Evolutionary conservation across 1,140 invertebrate genomes (phyloP), one percentile per base, ranked within the genome.

Genomic region (Schlechtendalia chinensis): DNA sequence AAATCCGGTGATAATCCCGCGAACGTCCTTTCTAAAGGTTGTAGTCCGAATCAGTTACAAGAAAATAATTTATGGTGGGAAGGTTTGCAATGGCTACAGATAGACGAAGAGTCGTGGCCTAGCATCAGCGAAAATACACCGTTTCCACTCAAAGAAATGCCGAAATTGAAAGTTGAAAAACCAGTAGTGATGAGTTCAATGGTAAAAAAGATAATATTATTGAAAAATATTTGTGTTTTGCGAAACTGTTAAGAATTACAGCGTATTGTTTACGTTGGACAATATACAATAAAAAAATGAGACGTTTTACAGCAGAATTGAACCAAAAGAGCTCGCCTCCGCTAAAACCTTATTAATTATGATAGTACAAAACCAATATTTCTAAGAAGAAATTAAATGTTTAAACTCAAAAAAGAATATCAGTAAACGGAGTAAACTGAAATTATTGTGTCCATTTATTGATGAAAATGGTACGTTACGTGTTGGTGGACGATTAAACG

Each of bases 1-100:
- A 69, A 74, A 17, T 84, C 85, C 3, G 61, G 80, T 27, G 71
- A 85, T 0, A 88, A 89, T 83, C 85, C 86, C 12, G 87, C 86
- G 10, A 87, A 89, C 84, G 71, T 84, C 4, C 80, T 84, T 19
- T 86, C 86, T n/a, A 81, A 87, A 75, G 87, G 87, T 24, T n/a
- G 82, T 19, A 50, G 81, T 71, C 67, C 81, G 63, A 29, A 71
- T 0, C 17, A 83, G 11, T 32, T 86, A 32, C 1, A 47, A 1
- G 80, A 59, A 53, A 67, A 74, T 81, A 80, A 81, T 5, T 65
- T 75, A 50, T 85, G 83, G 83, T 84, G 84, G 47, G 14, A 81
- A 0, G 83, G 81, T 12, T 82, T 80, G 8, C 47, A 63, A 10
- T 61, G 67, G 14, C 14, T 58, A 5, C 1, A 27, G 4, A 5